Percentiles rank a stretch among this genome's conserved stretches.
These are phyloP conservation scores for Balanococcus diminutus DNA, from an alignment of 2,888 invertebrate genomes.

Conservation along the genomic window DNA sequence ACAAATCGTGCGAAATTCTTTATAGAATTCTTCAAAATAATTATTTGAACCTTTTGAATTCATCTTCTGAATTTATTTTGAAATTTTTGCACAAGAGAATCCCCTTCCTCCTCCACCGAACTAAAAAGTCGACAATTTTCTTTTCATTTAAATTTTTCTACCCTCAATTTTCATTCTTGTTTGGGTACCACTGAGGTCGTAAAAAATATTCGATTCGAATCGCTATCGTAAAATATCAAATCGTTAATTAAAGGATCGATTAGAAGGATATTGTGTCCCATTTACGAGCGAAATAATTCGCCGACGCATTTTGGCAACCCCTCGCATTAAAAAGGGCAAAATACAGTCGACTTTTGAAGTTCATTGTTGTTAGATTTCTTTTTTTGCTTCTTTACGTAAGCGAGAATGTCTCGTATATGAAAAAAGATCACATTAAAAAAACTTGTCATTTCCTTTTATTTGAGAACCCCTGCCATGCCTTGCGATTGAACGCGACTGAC, in stretches of 20 bases:
- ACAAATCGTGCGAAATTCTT: no score
- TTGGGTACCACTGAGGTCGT: no score
- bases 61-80: no score
- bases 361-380: not conserved
- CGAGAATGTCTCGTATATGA: not conserved
- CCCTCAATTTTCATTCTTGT: no score
- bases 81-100: no score
- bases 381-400: not conserved
- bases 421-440: not conserved
- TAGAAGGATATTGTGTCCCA: not conserved
- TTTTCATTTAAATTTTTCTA: no score
- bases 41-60: no score
- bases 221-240: no score
- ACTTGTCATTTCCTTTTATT: not conserved
- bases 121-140: no score
- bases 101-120: no score
- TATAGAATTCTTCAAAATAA: no score
- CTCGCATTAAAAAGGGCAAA: not conserved
- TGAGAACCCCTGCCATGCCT: not conserved
- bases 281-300: not conserved
- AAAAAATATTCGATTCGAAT: no score
- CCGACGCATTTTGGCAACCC: not conserved
- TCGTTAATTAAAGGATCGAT: not conserved
- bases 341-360: not conserved
- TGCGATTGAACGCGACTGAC: not conserved